phyloP scores from a whole-genome alignment of 2,888 invertebrate genomes.

The Ormyrus pomaceus region DNA sequence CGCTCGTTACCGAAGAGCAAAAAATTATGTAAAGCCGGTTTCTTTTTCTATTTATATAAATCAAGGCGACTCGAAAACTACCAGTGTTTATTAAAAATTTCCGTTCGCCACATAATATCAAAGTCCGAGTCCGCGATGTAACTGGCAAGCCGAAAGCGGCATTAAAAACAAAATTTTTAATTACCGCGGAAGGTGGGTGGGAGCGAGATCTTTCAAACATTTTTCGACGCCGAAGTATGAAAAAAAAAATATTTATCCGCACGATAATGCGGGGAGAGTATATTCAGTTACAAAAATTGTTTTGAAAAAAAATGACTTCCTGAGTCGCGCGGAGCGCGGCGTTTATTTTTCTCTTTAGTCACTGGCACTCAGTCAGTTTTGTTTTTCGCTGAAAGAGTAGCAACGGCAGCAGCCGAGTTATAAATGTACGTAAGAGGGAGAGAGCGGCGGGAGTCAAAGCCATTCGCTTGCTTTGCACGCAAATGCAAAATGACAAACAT shows the following conservation, averaged over 20 bases:
- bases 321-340: background rate
- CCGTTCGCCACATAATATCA: conserved; percentile 18
- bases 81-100: too few relatives aligned
- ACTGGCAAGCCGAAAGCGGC: background rate
- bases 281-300: conserved; percentile 10
- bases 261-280: background rate
- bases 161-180: background rate
- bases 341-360: conserved; percentile 26
- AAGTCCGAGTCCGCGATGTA: conserved; percentile 15
- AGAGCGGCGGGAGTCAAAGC: conserved; percentile 28
- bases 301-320: background rate
- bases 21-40: conserved; percentile 22
- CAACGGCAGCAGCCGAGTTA: conserved; percentile 20
- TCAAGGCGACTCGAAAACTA: background rate
- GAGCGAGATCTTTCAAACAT: too few relatives aligned
- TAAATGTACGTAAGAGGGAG: conserved; percentile 33
- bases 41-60: conserved; percentile 48
- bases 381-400: conserved; percentile 20
- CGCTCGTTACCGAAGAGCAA: background rate
- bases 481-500: conserved; percentile 52
- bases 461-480: conserved; percentile 38
- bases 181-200: background rate
- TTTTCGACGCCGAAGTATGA: background rate
- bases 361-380: conserved; percentile 4
- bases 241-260: conserved; percentile 4